A percentile compares a stretch with the other conserved stretches of the same genome.
phyloP scores from a whole-genome alignment of 2,888 invertebrate species.

The Drosophila tanythrix region DNA sequence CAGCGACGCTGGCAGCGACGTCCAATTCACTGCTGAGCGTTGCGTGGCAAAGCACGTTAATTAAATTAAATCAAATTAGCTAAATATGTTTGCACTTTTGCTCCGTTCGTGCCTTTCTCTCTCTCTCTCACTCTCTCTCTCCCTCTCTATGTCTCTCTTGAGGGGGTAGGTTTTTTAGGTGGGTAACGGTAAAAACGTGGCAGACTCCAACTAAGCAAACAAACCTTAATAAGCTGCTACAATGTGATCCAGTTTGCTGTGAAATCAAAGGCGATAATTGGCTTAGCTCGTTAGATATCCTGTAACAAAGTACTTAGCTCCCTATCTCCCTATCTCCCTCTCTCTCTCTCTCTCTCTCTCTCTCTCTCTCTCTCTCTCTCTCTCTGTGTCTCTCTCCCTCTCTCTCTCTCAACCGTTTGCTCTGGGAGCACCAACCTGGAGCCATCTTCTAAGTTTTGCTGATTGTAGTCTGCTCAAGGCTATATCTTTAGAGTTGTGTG shows the following conservation, averaged over 20 bases:
- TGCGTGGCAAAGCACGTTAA: conserved; percentile 72
- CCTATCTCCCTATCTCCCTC: no score
- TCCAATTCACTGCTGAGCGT: conserved; percentile 36
- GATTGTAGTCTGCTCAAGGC: background rate
- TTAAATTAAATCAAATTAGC: conserved; percentile 80
- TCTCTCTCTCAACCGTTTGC: no score
- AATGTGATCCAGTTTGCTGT: conserved; percentile 13
- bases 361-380: no score
- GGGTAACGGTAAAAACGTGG: background rate
- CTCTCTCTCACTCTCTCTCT: background rate
- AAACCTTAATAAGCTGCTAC: conserved; percentile 44
- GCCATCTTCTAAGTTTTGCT: background rate
- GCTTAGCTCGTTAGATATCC: conserved; percentile 33
- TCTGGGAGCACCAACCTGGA: background rate
- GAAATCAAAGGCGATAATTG: conserved; percentile 30
- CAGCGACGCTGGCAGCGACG: conserved; percentile 29
- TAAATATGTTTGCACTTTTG: conserved; percentile 72
- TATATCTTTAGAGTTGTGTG: no score
- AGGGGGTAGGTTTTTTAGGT: background rate
- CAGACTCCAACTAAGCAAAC: conserved; percentile 34
- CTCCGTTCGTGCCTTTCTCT: background rate
- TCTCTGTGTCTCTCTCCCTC: no score
- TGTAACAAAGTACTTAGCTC: conserved; percentile 4
- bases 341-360: no score
- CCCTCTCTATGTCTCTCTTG: background rate